phyloP scores from a whole-genome alignment of 2,888 invertebrate genomes.

The Dioctria linearis region DNA sequence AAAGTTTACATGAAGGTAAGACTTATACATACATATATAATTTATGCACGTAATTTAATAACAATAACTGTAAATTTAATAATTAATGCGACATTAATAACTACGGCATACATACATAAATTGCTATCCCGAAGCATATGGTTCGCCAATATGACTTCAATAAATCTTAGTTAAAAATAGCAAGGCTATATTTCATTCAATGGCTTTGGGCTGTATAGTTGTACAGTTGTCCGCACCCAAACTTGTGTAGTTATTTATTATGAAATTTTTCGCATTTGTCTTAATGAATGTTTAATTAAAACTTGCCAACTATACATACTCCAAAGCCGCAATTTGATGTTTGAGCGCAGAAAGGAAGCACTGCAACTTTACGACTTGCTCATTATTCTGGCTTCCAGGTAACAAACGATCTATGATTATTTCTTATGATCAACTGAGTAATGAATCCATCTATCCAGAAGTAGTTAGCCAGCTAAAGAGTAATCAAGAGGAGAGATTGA shows the following conservation, averaged over 20 bases:
- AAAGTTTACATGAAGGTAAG: no score
- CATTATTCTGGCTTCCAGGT: background rate
- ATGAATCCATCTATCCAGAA: slow-evolving; percentile 10
- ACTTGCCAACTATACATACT: background rate
- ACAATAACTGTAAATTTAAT: no score
- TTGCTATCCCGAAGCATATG: no score
- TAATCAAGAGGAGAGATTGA: background rate
- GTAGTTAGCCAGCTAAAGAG: background rate
- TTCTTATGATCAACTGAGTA: slow-evolving; percentile 17
- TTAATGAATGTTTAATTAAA: slow-evolving; percentile 26
- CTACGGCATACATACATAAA: no score
- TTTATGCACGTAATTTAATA: no score
- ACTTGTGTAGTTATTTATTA: background rate
- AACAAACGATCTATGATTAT: slow-evolving; percentile 17
- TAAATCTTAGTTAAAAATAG: background rate
- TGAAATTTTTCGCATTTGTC: background rate
- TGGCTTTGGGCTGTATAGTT: background rate
- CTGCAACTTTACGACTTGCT: background rate
- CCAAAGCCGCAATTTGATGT: background rate
- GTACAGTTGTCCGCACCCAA: background rate
- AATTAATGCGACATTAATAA: no score
- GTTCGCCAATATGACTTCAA: background rate
- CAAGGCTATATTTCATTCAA: background rate
- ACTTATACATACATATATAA: no score
- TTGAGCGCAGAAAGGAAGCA: background rate